Evolutionary conservation across 2,113 vertebrate genomes (phyloP).

Genomic region (Sylvietta virens): DNA sequence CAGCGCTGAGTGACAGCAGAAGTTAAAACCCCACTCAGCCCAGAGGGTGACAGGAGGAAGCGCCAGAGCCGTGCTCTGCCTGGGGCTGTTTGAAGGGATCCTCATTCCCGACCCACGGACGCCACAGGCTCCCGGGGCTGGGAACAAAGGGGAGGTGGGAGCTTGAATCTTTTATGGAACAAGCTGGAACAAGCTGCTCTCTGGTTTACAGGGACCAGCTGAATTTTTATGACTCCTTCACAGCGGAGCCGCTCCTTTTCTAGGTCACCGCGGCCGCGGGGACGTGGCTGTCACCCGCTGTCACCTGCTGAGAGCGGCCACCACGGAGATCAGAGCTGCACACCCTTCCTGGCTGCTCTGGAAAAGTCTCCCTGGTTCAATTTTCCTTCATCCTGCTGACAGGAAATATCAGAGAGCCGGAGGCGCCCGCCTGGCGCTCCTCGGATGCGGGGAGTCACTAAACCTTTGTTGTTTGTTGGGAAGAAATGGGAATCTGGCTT

Average conservation of each 20-base stretch:
- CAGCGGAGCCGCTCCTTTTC: not conserved
- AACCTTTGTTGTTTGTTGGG: rapidly evolving
- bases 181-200: not conserved
- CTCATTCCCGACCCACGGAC: not conserved
- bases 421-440: not conserved
- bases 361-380: not conserved
- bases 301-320: not conserved
- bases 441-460: rapidly evolving
- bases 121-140: not conserved
- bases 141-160: not conserved
- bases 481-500: not conserved
- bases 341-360: not conserved
- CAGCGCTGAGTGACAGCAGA: rapidly evolving
- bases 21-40: not conserved
- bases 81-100: not conserved
- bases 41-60: not conserved
- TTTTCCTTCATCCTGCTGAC: not conserved
- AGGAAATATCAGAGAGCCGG: not conserved
- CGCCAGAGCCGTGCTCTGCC: not conserved
- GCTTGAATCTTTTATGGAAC: not conserved
- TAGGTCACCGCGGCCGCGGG: not conserved
- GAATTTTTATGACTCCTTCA: not conserved
- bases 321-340: not conserved
- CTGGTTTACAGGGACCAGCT: not conserved
- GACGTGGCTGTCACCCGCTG: not conserved